Evolutionary conservation across 1,140 invertebrate genomes (phyloP).

Genomic region (Eumaeus atala): DNA sequence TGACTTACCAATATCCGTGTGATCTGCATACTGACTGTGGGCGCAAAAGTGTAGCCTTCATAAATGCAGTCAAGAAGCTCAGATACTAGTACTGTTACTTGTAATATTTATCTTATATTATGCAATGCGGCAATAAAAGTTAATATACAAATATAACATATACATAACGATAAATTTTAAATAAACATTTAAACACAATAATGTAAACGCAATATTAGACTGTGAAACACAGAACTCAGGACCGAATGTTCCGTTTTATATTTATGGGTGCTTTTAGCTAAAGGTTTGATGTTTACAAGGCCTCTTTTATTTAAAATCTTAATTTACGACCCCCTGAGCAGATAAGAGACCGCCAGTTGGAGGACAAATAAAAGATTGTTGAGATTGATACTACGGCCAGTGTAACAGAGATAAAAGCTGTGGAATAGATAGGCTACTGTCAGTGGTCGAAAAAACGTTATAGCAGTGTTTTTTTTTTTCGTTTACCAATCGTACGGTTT

Average conservation of each 20-base stretch:
- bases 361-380: constrained; percentile 8
- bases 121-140: too few species aligned
- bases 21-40: too few species aligned
- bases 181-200: background rate
- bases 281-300: constrained; percentile 62
- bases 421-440: constrained; percentile 3
- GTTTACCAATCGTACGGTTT: background rate
- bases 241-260: constrained; percentile 19
- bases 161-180: too few species aligned
- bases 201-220: constrained; percentile 5
- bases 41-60: too few species aligned
- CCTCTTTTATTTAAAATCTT: constrained; percentile 60
- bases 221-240: background rate
- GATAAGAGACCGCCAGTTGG: constrained; percentile 25
- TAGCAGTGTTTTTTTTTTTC: too few species aligned
- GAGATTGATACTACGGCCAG: background rate
- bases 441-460: background rate
- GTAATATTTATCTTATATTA: too few species aligned
- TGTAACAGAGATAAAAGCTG: background rate
- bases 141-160: too few species aligned
- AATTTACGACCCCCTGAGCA: constrained; percentile 58
- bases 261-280: constrained; percentile 64
- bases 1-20: too few species aligned
- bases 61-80: too few species aligned
- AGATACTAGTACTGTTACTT: too few species aligned